Base-by-base conservation (phyloP, 2,797 vertebrate species). In the Platalea minor region DNA sequence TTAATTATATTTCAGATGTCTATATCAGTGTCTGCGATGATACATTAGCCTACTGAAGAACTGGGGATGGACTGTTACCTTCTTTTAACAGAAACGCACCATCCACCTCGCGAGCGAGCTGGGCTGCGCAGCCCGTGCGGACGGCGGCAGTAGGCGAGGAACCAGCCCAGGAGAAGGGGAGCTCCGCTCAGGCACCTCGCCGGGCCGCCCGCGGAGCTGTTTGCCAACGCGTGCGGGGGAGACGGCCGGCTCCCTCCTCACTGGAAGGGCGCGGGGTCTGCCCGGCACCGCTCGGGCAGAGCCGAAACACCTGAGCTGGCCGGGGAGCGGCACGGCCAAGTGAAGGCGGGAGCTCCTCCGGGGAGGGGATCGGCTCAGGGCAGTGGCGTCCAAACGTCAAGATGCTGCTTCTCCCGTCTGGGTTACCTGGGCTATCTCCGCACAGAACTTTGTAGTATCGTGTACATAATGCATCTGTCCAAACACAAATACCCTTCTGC, bases 1-100 rank as follows among this genome's bases (percentile, higher is more conserved):
- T 93, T 96, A 91, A 96, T 93, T 91, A 17, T 39, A 96, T 92
- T 89, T 89, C 67, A 78, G 93, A 86, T 93, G 96, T 96, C 96
- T 80, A 3, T 88, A 91, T 64, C 95, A 76, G 85, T 39, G 91
- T 84, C 95, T 94, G 91, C 75, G 51, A 35, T 74, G 41, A 96
- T 97, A 37, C 89, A 59, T 89, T 92, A 83, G 88, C 84, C 82
- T 29, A 28, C 64, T 13, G 18, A 93, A 39, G 59, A 45, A 45
- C 88, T 57, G 70, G 14, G 75, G 72, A 76, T 57, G 18, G 57
- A 78, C 92, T 69, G 75, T 1, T 88, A 87, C 81, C 76, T 43
- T 46, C 43, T 54, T 5, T 2, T 12, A 46, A 28, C 57, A 35
- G 81, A 31, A 81, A 29, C 18, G 5, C 26, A 19, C n/a, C 2